phyloP scores from a whole-genome alignment of 2,113 vertebrate genomes.

The Sturnus vulgaris region DNA sequence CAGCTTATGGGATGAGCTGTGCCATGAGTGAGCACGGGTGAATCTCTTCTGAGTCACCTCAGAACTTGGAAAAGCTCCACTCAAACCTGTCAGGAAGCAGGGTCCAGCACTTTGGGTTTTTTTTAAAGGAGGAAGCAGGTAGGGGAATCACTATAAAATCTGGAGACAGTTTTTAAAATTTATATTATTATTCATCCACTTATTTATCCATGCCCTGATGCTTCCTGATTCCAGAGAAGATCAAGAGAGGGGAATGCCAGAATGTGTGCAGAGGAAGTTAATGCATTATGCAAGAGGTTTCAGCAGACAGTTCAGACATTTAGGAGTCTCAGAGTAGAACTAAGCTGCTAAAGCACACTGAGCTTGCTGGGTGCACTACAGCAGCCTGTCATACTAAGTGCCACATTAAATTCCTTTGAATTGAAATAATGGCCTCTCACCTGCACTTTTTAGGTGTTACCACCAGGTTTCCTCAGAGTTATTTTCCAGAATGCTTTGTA shows the following conservation, averaged over 20 bases:
- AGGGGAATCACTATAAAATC: not conserved
- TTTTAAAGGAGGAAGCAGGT: not conserved
- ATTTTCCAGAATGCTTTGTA: not conserved
- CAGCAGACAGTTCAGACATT: not conserved
- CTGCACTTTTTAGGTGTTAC: not conserved
- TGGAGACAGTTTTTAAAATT: not conserved
- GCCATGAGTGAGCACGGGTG: accelerated
- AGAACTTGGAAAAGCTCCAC: not conserved
- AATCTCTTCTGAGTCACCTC: not conserved
- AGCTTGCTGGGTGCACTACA: not conserved
- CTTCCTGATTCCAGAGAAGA: not conserved
- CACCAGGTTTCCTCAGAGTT: not conserved
- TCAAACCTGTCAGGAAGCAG: not conserved
- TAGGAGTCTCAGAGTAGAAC: not conserved
- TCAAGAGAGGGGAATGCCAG: not conserved
- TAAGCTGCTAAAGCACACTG: not conserved
- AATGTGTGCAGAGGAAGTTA: not conserved
- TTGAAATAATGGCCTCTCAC: not conserved
- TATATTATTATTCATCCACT: not conserved
- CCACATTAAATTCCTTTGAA: not conserved
- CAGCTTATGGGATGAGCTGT: not conserved
- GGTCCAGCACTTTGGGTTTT: accelerated
- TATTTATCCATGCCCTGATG: not conserved
- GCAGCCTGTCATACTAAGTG: not conserved
- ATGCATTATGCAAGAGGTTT: not conserved